Base-by-base conservation (phyloP, 2,888 invertebrate genomes). In the Brachyptera putata region DNA sequence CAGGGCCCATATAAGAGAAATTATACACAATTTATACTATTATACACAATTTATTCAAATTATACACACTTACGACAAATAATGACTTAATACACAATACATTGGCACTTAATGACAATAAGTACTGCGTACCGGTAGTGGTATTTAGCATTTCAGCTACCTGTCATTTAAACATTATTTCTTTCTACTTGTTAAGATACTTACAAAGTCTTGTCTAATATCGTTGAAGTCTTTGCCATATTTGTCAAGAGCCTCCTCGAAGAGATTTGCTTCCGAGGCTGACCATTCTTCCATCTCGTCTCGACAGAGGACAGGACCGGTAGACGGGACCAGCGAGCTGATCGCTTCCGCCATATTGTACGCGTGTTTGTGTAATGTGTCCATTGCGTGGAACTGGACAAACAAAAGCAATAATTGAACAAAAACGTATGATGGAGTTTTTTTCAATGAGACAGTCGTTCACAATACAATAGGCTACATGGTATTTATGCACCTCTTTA, bases 281-380 rank as follows among this genome's bases (percentile, higher is more conserved):
- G 97, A 96, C 99, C 99, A 99, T 78, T 99, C 98, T 79, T 99
- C 99, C 91, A 99, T 95, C 81, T 99, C 98, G 80, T 99, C 99
- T 68, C 97, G 85, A 77, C 95, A 95, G 67, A 98, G 83, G 69
- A 97, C 93, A 21, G 98, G 98, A 14, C 97, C 96, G 67, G 92
- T 92, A 67, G 89, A 87, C 61, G 97, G 96, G 73, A 97, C 95
- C 70, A 98, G 82, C 59, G 94, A 92, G 70, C 92, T 89, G 75
- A 95, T 86, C 61, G 96, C 92, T 70, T 87, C 83, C 68, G 95
- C 90, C 74, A 97, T 83, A 75, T 95, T 91, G 78, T 98, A 98
- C 63, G 53, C 39, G 71, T 94, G 91, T 75, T 91, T 88, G 80
- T 95, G 96, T 68, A 95, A 80, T 58, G 94, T 92, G 78, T 97